phyloP scores from a whole-genome alignment of 2,888 invertebrate genomes.

The Invenusta paracnida region DNA sequence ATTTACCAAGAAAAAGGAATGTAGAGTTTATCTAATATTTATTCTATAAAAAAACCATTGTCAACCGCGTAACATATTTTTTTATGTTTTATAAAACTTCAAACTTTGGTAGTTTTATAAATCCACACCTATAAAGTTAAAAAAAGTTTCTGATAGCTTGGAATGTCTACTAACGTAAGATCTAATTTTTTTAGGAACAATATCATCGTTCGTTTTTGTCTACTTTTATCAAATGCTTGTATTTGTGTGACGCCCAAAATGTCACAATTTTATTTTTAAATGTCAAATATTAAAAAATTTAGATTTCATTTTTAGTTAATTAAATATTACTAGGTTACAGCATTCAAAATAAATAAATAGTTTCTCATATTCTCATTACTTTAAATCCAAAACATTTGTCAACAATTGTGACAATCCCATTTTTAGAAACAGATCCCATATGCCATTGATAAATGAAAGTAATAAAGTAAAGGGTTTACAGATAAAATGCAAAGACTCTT shows the following conservation, averaged over 20 bases:
- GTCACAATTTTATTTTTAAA: background rate
- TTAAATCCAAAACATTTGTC: background rate
- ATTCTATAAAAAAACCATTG: background rate
- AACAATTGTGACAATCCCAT: background rate
- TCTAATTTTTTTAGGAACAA: background rate
- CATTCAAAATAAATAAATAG: background rate
- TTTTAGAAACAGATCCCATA: background rate
- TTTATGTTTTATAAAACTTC: background rate
- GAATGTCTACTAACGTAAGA: background rate
- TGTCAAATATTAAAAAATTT: background rate
- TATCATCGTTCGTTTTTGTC: background rate
- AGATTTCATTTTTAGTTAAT: background rate
- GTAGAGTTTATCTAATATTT: background rate
- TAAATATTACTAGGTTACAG: background rate
- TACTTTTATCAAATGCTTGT: background rate
- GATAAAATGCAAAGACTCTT: too few species aligned
- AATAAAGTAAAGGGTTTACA: too few species aligned
- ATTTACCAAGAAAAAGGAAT: background rate
- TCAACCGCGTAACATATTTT: background rate
- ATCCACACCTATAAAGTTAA: background rate
- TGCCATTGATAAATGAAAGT: too few species aligned
- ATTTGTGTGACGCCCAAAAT: background rate
- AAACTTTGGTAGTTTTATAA: background rate
- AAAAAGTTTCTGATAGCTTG: background rate
- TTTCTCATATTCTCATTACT: background rate